These are phyloP conservation scores for Percopsis omiscomaycus DNA, from an alignment of 2,797 vertebrate species.

Conservation along the genomic window DNA sequence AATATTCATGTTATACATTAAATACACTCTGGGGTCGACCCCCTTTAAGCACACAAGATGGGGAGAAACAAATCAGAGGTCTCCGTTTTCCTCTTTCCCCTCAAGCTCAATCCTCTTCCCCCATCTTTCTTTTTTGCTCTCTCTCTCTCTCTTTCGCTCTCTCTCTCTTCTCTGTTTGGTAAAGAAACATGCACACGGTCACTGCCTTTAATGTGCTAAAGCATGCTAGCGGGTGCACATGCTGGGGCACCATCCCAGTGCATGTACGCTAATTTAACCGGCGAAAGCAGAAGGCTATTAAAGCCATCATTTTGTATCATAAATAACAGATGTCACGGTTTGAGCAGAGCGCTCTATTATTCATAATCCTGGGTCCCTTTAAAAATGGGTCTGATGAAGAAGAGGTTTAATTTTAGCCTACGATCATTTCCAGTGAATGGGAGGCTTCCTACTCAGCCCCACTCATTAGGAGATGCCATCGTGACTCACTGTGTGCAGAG, in stretches of 20 bases:
- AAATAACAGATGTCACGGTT: constrained; percentile 84
- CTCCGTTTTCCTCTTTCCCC: neutral
- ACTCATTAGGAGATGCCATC: constrained; percentile 80
- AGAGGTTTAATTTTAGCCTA: constrained; percentile 84
- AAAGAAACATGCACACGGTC: neutral
- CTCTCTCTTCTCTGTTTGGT: neutral
- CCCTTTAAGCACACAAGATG: constrained; percentile 14
- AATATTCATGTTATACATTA: constrained; percentile 51
- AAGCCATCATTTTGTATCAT: constrained; percentile 84
- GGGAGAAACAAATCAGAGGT: constrained; percentile 17
- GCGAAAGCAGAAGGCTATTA: constrained; percentile 82
- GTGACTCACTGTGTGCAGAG: constrained; percentile 46
- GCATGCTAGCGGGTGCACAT: neutral
- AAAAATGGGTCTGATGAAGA: constrained; percentile 82
- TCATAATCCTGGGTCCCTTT: constrained; percentile 83
- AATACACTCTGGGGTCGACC: constrained; percentile 34
- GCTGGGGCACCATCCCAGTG: neutral
- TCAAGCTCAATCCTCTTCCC: neutral
- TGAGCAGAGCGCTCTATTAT: constrained; percentile 83
- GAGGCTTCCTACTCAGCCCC: constrained; percentile 80
- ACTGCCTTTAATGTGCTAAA: neutral
- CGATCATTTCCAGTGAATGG: constrained; percentile 84
- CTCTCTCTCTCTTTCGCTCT: neutral
- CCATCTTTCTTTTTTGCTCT: neutral
- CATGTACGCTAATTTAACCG: constrained; percentile 35